Evolutionary conservation across 2,113 vertebrate species (phyloP), one percentile per base, ranked within the genome.

Genomic region (Orycteropus afer): DNA sequence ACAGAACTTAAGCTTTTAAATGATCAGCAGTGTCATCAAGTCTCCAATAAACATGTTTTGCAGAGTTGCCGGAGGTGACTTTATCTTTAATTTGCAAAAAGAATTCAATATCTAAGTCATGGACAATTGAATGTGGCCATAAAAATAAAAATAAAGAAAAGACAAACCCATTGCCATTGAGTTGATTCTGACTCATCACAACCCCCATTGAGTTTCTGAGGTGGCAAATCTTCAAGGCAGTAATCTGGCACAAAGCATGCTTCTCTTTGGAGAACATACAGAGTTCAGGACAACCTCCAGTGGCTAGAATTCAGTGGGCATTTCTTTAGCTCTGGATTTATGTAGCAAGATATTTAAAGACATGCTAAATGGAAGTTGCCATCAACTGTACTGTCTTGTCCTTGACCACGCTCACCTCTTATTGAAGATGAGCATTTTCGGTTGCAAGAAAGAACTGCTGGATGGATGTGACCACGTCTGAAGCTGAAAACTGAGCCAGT

Each of bases 1-100:
- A 87, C 2, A 57, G 65, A 94, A 45, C 45, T 65, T 76, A 83
- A 77, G 53, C 84, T 95, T 47, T 79, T 77, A 86, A 96, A 93
- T 69, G 93, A 93, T 88, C 77, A 83, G 67, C 55, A 61, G 73
- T 76, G 81, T 93, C 92, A 90, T 95, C 42, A 86, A 84, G 47
- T 87, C 37, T 83, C 88, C 73, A 77, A 51, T 95, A 80, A 94
- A 53, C 42, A 53, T 61, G 27, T 82, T 65, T 49, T 53, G 93
- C 86, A 94, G 85, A 91, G 37, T 86, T 93, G 86, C 93, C 47
- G 42, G 23, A 92, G 89, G 88, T 95, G 73, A 81, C 47, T 96
- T 96, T 93, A 34, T 84, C 86, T 95, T 96, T 97, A 94, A 90
- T 87, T 97, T 97, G 88, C 32, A 79, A 73, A 92, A 87, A 92